Percentiles rank a stretch among this genome's conserved stretches.
Conservation (phyloP, 64 coral and sea anemone species). For the Catalaphyllia jardinei region DNA sequence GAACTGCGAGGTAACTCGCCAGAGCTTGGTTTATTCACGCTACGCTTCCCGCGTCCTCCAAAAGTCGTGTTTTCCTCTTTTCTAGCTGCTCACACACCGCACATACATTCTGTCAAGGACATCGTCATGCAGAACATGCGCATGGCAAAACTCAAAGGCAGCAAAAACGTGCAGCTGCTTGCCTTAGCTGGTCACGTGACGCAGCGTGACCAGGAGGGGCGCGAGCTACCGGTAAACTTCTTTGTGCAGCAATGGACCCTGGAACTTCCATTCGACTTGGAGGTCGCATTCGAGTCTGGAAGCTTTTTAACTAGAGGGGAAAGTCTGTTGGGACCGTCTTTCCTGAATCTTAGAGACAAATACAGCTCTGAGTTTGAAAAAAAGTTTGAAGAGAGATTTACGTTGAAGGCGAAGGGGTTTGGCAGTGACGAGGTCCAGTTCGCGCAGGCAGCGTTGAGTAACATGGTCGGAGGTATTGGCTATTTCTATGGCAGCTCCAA, state of each 20-base stretch:
- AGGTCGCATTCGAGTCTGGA: constrained; percentile 86
- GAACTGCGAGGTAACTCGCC: constrained; percentile 67
- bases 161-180: constrained; percentile 50
- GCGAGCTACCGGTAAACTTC: constrained; percentile 78
- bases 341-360: constrained; percentile 61
- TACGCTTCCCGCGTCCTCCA: constrained; percentile 57
- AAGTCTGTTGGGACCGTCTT: constrained; percentile 63
- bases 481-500: constrained; percentile 87
- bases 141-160: constrained; percentile 49
- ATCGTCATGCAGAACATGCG: constrained; percentile 78
- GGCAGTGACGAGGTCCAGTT: constrained; percentile 59
- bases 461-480: constrained; percentile 92
- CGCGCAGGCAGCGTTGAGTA: constrained; percentile 84
- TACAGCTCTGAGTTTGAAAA: constrained; percentile 76
- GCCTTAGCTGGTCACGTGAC: constrained; percentile 61
- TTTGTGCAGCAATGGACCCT: constrained; percentile 81
- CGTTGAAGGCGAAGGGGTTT: constrained; percentile 70
- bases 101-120: constrained; percentile 90
- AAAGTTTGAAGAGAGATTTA: constrained; percentile 94
- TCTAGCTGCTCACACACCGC: constrained; percentile 73
- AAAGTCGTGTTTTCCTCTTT: constrained; percentile 68
- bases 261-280: constrained; percentile 85
- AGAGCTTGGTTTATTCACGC: constrained; percentile 80
- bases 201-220: constrained; percentile 60
- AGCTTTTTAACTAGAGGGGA: constrained; percentile 52